Conservation (phyloP, 2,797 vertebrate species). For the Epinephelus awoara region DNA sequence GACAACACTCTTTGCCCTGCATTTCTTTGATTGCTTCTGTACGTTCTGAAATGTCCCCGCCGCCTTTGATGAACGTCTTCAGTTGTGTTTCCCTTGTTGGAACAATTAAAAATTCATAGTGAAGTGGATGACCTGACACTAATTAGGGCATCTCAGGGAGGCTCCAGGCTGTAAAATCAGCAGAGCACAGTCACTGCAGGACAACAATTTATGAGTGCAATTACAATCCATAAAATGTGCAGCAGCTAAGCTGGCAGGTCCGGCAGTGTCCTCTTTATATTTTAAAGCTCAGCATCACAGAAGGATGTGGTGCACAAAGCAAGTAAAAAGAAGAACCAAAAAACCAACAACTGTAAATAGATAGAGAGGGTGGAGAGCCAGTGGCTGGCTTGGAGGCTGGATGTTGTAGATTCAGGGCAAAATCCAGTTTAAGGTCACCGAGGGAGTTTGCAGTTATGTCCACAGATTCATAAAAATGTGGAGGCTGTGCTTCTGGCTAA, state of each 20-base stretch:
- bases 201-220: constrained; percentile 43
- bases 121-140: constrained; percentile 39
- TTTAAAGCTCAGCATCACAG: background rate
- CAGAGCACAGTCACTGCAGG: constrained; percentile 21
- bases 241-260: background rate
- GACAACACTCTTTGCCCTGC: background rate
- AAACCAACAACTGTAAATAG: constrained; percentile 32
- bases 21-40: background rate
- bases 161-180: constrained; percentile 21
- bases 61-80: constrained; percentile 34
- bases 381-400: constrained; percentile 8
- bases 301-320: background rate
- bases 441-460: constrained; percentile 50
- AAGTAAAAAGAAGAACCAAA: background rate
- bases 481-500: constrained; percentile 14
- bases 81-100: constrained; percentile 20
- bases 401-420: constrained; percentile 54
- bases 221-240: constrained; percentile 15
- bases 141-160: constrained; percentile 41
- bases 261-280: background rate
- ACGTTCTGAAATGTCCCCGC: constrained; percentile 1
- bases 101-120: constrained; percentile 51
- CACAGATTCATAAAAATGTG: constrained; percentile 38
- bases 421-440: constrained; percentile 51
- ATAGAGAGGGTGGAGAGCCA: constrained; percentile 25